phyloP scores from a whole-genome alignment of 2,113 vertebrate genomes.

The Orycteropus afer region DNA sequence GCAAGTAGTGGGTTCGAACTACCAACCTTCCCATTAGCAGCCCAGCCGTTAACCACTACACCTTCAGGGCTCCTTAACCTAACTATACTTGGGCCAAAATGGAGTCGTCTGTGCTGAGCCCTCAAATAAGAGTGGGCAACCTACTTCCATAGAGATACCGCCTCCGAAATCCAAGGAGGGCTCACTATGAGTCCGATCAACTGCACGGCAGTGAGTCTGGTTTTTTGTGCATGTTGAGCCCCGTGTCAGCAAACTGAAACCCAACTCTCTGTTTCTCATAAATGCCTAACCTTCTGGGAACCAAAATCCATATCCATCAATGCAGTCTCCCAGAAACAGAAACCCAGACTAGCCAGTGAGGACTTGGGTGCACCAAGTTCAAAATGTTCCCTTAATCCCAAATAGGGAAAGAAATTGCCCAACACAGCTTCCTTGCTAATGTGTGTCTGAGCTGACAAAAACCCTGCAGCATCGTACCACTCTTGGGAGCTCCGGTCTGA shows the following conservation, averaged over 20 bases:
- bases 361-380: not conserved
- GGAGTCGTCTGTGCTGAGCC: not conserved
- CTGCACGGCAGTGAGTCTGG: too few relatives aligned
- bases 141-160: too few relatives aligned
- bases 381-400: not conserved
- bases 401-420: not conserved
- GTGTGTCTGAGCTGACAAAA: not conserved
- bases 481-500: not conserved
- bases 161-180: too few relatives aligned
- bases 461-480: not conserved
- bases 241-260: not conserved
- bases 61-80: not conserved
- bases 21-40: not conserved
- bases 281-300: not conserved
- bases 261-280: not conserved
- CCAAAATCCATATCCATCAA: not conserved
- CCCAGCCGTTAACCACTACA: accelerated
- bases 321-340: not conserved
- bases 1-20: not conserved
- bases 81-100: not conserved
- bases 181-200: too few relatives aligned
- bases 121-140: too few relatives aligned
- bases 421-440: not conserved
- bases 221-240: too few relatives aligned
- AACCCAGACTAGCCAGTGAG: not conserved